Conservation (phyloP, 2,113 vertebrate species). For the Lasiurus borealis region DNA sequence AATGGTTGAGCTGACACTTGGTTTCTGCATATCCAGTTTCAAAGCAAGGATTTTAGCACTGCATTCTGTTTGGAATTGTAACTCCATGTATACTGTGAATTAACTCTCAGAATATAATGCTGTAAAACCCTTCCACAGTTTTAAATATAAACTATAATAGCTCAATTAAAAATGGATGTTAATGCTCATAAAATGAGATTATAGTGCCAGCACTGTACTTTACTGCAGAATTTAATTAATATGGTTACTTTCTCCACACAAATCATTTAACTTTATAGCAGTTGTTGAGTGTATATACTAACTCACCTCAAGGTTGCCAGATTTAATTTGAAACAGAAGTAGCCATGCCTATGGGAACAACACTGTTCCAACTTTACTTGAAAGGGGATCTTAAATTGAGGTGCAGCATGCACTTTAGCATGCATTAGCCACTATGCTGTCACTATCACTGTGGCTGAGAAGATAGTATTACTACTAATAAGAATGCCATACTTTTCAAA, state of each 20-base stretch:
- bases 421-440: background rate
- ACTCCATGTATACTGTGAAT: background rate
- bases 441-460: background rate
- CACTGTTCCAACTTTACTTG: background rate
- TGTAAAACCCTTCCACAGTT: background rate
- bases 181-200: background rate
- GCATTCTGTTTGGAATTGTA: background rate
- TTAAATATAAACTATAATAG: constrained; percentile 15
- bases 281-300: background rate
- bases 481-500: background rate
- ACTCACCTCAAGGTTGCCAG: background rate
- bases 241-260: background rate
- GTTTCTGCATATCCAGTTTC: background rate
- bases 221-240: background rate
- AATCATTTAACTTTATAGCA: background rate
- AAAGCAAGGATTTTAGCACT: constrained; percentile 11
- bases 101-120: background rate
- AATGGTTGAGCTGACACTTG: background rate
- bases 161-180: constrained; percentile 6
- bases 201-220: background rate
- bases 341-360: background rate
- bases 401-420: background rate
- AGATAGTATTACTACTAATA: background rate
- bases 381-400: background rate
- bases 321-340: constrained; percentile 9